Conservation (phyloP, 2,797 vertebrate species). For the Periparus ater region DNA sequence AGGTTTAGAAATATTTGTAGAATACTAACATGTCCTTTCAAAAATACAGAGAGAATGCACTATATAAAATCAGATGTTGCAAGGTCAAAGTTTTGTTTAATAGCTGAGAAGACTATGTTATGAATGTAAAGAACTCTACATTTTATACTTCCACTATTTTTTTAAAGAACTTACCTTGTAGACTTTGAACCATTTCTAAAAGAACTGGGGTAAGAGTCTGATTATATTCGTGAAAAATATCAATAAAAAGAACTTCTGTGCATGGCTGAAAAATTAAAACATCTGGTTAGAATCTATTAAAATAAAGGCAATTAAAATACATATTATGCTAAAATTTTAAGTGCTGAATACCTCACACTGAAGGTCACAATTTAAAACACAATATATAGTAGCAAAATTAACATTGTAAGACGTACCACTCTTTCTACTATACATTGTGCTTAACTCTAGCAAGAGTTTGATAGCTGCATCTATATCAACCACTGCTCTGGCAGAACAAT, state of each 20-base stretch:
- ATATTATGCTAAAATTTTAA: not conserved
- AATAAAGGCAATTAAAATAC: not conserved
- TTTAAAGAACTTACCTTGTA: constrained; percentile 83
- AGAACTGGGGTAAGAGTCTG: constrained; percentile 92
- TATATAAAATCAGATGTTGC: not conserved
- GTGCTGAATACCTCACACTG: rapidly evolving
- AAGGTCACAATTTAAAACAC: not conserved
- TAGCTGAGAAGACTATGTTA: not conserved
- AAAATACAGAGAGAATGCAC: not conserved
- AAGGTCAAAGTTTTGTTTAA: not conserved
- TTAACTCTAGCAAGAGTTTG: not conserved
- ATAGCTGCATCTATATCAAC: not conserved
- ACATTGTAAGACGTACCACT: not conserved
- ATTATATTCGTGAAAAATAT: constrained; percentile 96
- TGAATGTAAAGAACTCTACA: not conserved
- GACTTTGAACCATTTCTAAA: constrained; percentile 92
- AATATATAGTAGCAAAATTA: not conserved
- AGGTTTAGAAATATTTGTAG: not conserved
- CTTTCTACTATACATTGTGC: not conserved
- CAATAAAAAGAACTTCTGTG: constrained; percentile 95
- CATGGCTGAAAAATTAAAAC: constrained; percentile 82
- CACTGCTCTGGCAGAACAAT: not conserved
- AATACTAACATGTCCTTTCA: not conserved
- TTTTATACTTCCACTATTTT: not conserved
- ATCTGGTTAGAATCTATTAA: not conserved